These are phyloP conservation scores for Amiota communis DNA, from an alignment of 2,888 invertebrate genomes.

Conservation along the genomic window DNA sequence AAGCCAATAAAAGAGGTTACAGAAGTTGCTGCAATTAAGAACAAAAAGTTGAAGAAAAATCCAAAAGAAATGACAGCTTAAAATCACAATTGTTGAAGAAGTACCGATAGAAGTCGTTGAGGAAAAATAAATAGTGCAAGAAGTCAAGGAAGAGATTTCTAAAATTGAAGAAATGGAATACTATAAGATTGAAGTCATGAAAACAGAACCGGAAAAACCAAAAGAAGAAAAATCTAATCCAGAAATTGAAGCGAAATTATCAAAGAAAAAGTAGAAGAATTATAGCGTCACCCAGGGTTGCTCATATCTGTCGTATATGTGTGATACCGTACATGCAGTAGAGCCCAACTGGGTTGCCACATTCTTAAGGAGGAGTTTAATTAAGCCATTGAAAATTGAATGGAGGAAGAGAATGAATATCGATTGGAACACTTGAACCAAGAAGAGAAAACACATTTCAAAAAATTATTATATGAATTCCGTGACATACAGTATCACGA, in stretches of 20 bases:
- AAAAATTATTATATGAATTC: too few species aligned
- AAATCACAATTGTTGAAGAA: slow-evolving; percentile 64
- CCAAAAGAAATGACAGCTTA: slow-evolving; percentile 57
- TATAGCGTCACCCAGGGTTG: too few species aligned
- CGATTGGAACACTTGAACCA: too few species aligned
- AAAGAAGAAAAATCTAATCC: slow-evolving; percentile 40
- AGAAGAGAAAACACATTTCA: too few species aligned
- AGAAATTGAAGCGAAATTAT: slow-evolving; percentile 57
- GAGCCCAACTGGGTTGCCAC: too few species aligned
- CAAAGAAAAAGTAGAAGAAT: slow-evolving; percentile 42
- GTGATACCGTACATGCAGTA: too few species aligned
- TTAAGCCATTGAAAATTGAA: too few species aligned
- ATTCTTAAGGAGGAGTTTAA: too few species aligned
- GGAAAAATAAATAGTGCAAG: slow-evolving; percentile 56
- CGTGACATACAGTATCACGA: too few species aligned
- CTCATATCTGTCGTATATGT: too few species aligned
- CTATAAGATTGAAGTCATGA: slow-evolving; percentile 60
- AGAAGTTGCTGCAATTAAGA: slow-evolving; percentile 57
- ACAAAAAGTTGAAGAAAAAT: slow-evolving; percentile 63
- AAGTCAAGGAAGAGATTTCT: slow-evolving; percentile 41
- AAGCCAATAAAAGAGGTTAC: slow-evolving; percentile 61
- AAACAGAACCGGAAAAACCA: slow-evolving; percentile 53
- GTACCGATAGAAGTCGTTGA: slow-evolving; percentile 56
- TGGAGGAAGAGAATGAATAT: too few species aligned
- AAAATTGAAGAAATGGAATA: slow-evolving; percentile 51